Conservation (phyloP, 1,140 invertebrate species). For the Zeugodacus cucurbitae region DNA sequence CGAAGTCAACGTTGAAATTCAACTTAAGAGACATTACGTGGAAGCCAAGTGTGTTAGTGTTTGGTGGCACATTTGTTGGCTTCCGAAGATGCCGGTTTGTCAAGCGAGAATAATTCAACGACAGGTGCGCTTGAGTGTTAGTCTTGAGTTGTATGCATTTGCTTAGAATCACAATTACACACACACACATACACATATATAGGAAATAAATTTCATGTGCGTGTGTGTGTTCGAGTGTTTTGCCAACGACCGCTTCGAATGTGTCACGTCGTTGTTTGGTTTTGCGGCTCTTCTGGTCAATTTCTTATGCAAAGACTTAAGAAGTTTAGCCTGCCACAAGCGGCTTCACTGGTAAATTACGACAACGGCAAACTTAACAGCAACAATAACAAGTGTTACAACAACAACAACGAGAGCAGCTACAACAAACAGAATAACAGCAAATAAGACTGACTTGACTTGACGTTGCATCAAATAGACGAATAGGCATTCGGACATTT, state of each 20-base stretch:
- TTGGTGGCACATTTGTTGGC: neutral
- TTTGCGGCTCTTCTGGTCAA: constrained; percentile 58
- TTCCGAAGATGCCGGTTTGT: constrained; percentile 43
- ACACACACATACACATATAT: neutral
- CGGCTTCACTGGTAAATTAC: neutral
- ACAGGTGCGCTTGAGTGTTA: constrained; percentile 1
- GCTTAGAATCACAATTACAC: neutral
- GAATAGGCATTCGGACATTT: neutral
- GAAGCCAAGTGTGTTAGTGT: neutral
- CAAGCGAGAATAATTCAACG: neutral
- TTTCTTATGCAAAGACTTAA: constrained; percentile 58
- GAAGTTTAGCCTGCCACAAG: constrained; percentile 26
- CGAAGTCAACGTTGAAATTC: neutral
- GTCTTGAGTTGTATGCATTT: neutral
- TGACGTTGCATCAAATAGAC: neutral
- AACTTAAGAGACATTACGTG: neutral
- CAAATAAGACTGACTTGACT: neutral
- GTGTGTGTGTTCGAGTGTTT: neutral
- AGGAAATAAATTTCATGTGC: neutral
- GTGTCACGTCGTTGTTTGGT: constrained; percentile 55
- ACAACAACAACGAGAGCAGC: neutral
- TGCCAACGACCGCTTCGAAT: neutral
- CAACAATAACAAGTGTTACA: neutral
- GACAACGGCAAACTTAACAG: neutral
- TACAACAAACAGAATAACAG: neutral